Conservation (phyloP, 2,888 invertebrate genomes). For the Cetonia aurata region DNA sequence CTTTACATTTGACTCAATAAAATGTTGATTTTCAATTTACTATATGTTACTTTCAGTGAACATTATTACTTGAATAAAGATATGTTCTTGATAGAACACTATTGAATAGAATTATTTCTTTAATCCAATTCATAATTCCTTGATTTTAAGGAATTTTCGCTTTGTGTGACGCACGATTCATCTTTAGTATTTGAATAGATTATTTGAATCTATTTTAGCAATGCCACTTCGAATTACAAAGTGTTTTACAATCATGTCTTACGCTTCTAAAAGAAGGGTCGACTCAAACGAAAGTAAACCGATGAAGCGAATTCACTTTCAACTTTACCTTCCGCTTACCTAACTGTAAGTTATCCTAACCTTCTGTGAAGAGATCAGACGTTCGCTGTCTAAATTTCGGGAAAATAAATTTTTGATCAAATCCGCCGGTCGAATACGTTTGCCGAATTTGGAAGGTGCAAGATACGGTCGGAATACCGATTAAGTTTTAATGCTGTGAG, state of each 20-base stretch:
- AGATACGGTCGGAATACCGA: constrained; percentile 7
- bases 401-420: constrained; percentile 40
- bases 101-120: no score
- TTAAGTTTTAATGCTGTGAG: constrained; percentile 28
- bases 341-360: constrained; percentile 34
- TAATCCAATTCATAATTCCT: no score
- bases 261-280: constrained; percentile 9
- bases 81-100: no score
- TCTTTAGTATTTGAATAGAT: not conserved
- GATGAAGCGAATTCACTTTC: constrained; percentile 2
- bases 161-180: no score
- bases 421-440: constrained; percentile 17
- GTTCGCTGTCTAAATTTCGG: not conserved
- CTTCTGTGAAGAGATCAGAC: constrained; percentile 32
- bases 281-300: not conserved
- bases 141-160: no score
- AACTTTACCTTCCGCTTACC: constrained; percentile 20
- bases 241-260: constrained; percentile 16
- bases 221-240: not conserved
- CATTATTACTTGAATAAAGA: no score
- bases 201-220: not conserved
- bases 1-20: no score
- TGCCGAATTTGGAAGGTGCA: not conserved
- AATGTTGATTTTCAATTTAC: no score
- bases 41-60: no score